Conservation (phyloP, 53 echinoderm and acorn worm species). For the Patiria pectinifera region DNA sequence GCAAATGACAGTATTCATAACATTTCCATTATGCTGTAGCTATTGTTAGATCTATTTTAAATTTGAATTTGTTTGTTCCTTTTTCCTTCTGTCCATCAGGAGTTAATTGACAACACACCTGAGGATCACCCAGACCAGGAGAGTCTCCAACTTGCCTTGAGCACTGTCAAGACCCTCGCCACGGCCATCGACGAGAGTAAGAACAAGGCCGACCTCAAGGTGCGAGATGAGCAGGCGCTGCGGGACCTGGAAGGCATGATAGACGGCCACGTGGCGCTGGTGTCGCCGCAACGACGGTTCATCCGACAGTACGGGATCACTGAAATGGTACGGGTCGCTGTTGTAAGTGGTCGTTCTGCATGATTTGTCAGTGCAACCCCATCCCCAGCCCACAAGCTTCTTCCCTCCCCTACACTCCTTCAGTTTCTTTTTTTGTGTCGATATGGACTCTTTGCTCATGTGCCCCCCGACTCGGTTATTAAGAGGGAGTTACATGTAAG, state of each 20-base stretch:
- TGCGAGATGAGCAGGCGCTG: slow-evolving; percentile 86
- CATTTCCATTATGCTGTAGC: too few relatives aligned
- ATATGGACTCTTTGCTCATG: too few relatives aligned
- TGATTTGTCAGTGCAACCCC: background rate
- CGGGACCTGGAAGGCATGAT: slow-evolving; percentile 90
- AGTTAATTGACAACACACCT: slow-evolving; percentile 96
- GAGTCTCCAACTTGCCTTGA: slow-evolving; percentile 85
- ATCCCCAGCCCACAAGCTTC: background rate
- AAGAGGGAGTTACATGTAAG: too few relatives aligned
- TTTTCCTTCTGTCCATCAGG: slow-evolving; percentile 54
- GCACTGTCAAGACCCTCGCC: slow-evolving; percentile 89
- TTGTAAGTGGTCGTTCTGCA: slow-evolving; percentile 42
- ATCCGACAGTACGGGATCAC: slow-evolving; percentile 92
- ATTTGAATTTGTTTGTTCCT: too few relatives aligned
- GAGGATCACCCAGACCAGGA: slow-evolving; percentile 91
- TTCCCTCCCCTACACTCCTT: background rate
- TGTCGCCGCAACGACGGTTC: slow-evolving; percentile 85
- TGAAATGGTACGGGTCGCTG: slow-evolving; percentile 84
- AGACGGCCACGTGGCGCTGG: slow-evolving; percentile 92
- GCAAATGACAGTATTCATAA: too few relatives aligned
- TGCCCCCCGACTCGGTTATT: too few relatives aligned
- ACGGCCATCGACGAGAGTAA: slow-evolving; percentile 96
- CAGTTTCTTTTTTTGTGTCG: too few relatives aligned
- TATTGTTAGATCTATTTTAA: too few relatives aligned
- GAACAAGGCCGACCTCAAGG: slow-evolving; percentile 86